A percentile compares a stretch with the other conserved stretches of the same genome.
Evolutionary conservation across 2,797 vertebrate genomes (phyloP).

Genomic region (Neomorphus geoffroyi): DNA sequence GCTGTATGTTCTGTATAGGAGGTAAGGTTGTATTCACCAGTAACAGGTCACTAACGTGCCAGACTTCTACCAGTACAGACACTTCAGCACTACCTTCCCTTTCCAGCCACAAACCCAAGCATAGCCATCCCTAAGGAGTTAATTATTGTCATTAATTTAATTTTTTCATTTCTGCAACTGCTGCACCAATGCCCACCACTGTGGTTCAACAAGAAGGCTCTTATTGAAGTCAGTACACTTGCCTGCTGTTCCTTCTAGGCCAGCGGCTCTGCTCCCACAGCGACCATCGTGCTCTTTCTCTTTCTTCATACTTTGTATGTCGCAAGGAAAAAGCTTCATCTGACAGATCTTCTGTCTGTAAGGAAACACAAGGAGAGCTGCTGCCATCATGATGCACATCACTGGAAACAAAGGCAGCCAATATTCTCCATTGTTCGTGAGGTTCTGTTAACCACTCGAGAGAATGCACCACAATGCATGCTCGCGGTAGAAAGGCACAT

Average conservation of each 20-base stretch:
- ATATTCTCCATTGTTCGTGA: fast-evolving
- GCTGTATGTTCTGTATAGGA: background rate
- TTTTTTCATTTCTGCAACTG: background rate
- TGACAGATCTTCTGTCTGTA: constrained; percentile 85
- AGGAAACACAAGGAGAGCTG: constrained; percentile 6
- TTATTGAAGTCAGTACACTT: constrained; percentile 60
- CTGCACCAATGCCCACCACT: background rate
- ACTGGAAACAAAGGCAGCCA: background rate
- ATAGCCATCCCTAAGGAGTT: background rate
- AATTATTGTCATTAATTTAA: background rate
- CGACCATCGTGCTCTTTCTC: constrained; percentile 83
- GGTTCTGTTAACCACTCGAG: background rate
- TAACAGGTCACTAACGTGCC: background rate
- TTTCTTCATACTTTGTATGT: constrained; percentile 82
- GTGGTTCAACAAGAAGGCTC: background rate
- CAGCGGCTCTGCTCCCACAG: constrained; percentile 83
- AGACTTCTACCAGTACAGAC: background rate
- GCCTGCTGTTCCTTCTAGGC: constrained; percentile 83
- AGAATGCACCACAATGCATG: background rate
- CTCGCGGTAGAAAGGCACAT: background rate
- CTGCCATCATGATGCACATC: constrained; percentile 5
- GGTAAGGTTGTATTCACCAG: background rate
- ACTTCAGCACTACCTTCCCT: background rate
- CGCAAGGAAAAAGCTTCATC: constrained; percentile 83
- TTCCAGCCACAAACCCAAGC: background rate